Percentiles rank a stretch among this genome's conserved stretches.
Conservation (phyloP, 2,888 invertebrate species). For the Actias luna region DNA sequence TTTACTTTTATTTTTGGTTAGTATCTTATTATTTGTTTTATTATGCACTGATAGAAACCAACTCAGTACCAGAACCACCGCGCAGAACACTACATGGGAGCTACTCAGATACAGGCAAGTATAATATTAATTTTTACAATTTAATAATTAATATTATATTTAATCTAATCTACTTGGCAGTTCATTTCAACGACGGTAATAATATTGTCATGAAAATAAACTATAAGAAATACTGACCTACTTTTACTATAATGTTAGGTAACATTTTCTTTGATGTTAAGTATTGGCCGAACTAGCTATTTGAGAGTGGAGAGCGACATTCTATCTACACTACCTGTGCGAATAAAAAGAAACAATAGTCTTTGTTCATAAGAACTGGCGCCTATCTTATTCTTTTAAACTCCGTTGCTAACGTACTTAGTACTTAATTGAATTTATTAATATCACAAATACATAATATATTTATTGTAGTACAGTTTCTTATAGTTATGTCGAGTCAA, state of each 20-base stretch:
- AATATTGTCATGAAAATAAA: slow-evolving; percentile 9
- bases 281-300: slow-evolving; percentile 36
- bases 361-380: slow-evolving; percentile 68
- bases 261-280: slow-evolving; percentile 46
- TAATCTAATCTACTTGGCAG: background rate
- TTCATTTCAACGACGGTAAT: background rate
- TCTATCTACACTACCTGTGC: slow-evolving; percentile 39
- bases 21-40: slow-evolving; percentile 46
- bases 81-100: slow-evolving; percentile 81
- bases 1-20: slow-evolving; percentile 31
- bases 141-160: background rate
- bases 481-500: slow-evolving; percentile 42
- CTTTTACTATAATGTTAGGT: slow-evolving; percentile 37
- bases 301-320: slow-evolving; percentile 41
- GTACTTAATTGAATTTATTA: background rate
- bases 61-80: slow-evolving; percentile 84
- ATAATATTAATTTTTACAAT: slow-evolving; percentile 22
- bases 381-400: slow-evolving; percentile 61
- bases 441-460: background rate
- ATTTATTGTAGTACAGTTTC: slow-evolving; percentile 17
- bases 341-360: slow-evolving; percentile 74
- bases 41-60: slow-evolving; percentile 81
- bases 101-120: slow-evolving; percentile 82
- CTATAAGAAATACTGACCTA: slow-evolving; percentile 30
- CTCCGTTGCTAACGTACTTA: slow-evolving; percentile 52